Conservation (phyloP, 1,140 invertebrate species). For the Atta cephalotes region DNA sequence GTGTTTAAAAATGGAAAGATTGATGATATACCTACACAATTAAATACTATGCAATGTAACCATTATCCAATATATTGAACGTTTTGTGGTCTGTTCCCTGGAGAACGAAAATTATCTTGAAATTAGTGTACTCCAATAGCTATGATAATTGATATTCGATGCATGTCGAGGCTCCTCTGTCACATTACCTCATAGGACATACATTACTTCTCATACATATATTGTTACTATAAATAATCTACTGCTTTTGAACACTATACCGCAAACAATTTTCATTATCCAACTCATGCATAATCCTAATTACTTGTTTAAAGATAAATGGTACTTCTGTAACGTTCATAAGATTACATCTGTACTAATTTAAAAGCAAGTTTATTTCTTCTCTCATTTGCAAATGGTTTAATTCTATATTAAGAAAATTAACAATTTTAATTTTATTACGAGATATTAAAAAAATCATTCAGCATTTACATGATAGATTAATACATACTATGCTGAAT, state of each 20-base stretch:
- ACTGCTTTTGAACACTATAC: slow-evolving; percentile 61
- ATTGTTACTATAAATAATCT: slow-evolving; percentile 57
- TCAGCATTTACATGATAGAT: no score
- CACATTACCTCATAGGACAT: slow-evolving; percentile 54
- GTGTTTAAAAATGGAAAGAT: neutral
- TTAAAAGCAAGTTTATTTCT: neutral
- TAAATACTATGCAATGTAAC: slow-evolving; percentile 32
- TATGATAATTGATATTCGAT: slow-evolving; percentile 75
- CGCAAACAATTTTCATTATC: slow-evolving; percentile 16
- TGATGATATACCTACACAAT: slow-evolving; percentile 25
- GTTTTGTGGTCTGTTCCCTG: slow-evolving; percentile 66
- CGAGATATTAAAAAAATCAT: neutral
- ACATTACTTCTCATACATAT: slow-evolving; percentile 58
- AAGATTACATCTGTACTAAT: neutral
- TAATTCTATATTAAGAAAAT: neutral
- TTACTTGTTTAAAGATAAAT: neutral
- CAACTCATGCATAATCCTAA: neutral
- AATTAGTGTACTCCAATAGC: slow-evolving; percentile 72
- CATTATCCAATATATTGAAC: slow-evolving; percentile 62
- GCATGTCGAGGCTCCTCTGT: slow-evolving; percentile 40
- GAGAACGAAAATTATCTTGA: slow-evolving; percentile 72
- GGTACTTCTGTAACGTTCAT: neutral
- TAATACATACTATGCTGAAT: no score
- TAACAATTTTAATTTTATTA: neutral
- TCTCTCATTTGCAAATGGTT: neutral